A percentile compares a stretch with the other conserved stretches of the same genome.
Evolutionary conservation across 2,113 vertebrate genomes (phyloP).

Genomic region (Passer domesticus): DNA sequence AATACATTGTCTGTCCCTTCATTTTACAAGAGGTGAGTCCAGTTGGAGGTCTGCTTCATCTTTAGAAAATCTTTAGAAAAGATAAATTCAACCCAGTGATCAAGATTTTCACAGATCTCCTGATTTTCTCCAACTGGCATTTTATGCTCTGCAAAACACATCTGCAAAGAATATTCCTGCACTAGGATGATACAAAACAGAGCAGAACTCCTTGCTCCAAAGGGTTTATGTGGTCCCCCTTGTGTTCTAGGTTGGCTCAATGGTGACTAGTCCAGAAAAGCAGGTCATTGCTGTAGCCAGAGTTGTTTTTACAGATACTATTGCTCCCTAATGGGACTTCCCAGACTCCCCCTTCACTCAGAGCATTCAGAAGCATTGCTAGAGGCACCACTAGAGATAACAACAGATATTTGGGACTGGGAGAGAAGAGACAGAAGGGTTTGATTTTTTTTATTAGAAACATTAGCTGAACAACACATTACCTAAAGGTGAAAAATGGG

Average conservation of each 20-base stretch:
- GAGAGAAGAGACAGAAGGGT: background rate
- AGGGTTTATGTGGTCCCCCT: background rate
- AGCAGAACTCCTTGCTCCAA: background rate
- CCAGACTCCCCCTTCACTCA: accelerated
- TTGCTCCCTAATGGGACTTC: background rate
- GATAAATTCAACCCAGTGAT: background rate
- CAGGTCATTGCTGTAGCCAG: background rate
- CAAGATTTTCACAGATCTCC: background rate
- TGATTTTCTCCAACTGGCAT: background rate
- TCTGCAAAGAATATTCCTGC: background rate
- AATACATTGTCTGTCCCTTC: background rate
- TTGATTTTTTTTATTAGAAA: background rate
- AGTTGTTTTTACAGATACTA: background rate
- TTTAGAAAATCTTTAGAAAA: background rate
- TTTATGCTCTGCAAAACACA: background rate
- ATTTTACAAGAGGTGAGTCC: background rate
- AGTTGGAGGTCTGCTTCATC: background rate
- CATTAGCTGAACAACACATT: background rate
- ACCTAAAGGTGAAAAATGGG: background rate
- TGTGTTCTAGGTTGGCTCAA: background rate
- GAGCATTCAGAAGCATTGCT: background rate
- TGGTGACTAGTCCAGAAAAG: background rate
- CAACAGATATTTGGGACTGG: background rate
- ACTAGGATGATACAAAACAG: background rate
- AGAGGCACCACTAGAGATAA: background rate